Base-by-base conservation (phyloP, 1,140 invertebrate genomes). In the Dreissena polymorpha region DNA sequence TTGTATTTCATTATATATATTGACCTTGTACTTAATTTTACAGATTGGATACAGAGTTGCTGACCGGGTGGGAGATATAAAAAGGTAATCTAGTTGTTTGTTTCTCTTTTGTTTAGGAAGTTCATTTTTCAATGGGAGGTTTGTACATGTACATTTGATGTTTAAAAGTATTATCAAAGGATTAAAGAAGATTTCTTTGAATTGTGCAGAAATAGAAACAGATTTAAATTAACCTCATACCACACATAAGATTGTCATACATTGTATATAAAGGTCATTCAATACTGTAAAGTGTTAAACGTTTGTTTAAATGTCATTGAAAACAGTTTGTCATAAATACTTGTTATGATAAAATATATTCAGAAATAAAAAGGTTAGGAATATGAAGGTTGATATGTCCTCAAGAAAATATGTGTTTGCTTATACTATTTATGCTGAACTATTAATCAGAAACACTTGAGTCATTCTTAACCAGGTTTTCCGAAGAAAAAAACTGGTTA, bases 1-100 rank as follows among this genome's bases (percentile, higher is more conserved):
- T 39, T 39, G 39, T 39, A 2, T 39, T 39, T 39, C 57, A 60
- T 18, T 23, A 6, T 3, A 60, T 60, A 10, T 60, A 60, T 60
- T n/a, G 16, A 23, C 57, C 16, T 23, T 60, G 16, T 60, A n/a
- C 16, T 87, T 51, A 83, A 64, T 84, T 82, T 89, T 90, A 63
- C 84, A 95, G 93, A 90, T 95, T 78, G 98, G 98, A 27, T 98
- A 96, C 92, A 94, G 98, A 85, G 93, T 99, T n/a, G 95, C 97
- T 18, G 98, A 99, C 93, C 94, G 97, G 88, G 94, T 99, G 29
- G 97, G 96, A 92, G 98, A 99, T 93, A 96, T 99, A 18, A 99
- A 98, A 93, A 95, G 96, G 93, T 93, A 89, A 84, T 67, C 75
- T 60, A 14, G 23, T 23, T n/a, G 16, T 3, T 12, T 55, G 18